Evolutionary conservation across 2,797 vertebrate genomes (phyloP), one percentile per base, ranked within the genome.

Genomic region (Rallus crepitans): DNA sequence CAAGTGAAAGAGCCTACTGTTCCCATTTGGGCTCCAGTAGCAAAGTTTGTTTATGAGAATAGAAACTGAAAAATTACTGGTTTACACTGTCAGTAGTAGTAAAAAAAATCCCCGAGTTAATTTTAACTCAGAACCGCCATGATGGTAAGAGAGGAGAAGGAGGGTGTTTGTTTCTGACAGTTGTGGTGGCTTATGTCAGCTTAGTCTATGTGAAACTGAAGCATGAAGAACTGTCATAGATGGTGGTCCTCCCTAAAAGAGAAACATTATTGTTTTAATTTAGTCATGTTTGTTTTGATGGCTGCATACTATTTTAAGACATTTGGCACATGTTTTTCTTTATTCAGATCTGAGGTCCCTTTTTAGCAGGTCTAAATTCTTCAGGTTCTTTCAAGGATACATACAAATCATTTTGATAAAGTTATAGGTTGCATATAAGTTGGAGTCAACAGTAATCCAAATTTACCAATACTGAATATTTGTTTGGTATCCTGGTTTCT

Each of bases 211-310:
- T 85, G 40, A 68, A 91, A n/a, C 45, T 89, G 17, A 50, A 75
- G 16, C 37, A 35, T 55, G 60, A 77, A 70, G 48, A 90, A 30
- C 39, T 90, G 27, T 45, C 63, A 45, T 75, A 75, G 80, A 28
- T 87, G 56, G 59, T 90, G 65, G 79, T 78, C 59, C 52, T 83
- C 47, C 42, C 37, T 93, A 45, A 70, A 86, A 95, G 45, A 79
- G 45, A 91, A 83, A 76, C 52, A 50, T 88, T 19, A 28, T 53
- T 94, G 71, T 86, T 92, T 94, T 79, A 81, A 69, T 68, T 86
- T 42, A 64, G 40, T 83, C 66, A 39, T 78, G 61, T 57, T 86
- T 88, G 30, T 75, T 92, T 90, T 90, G 69, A 57, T 86, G 89
- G 66, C 48, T 89, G 16, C 60, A 31, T 12, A 14, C 40, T 81